Base-by-base conservation (phyloP, 1,140 invertebrate genomes). In the Penaeus japonicus region DNA sequence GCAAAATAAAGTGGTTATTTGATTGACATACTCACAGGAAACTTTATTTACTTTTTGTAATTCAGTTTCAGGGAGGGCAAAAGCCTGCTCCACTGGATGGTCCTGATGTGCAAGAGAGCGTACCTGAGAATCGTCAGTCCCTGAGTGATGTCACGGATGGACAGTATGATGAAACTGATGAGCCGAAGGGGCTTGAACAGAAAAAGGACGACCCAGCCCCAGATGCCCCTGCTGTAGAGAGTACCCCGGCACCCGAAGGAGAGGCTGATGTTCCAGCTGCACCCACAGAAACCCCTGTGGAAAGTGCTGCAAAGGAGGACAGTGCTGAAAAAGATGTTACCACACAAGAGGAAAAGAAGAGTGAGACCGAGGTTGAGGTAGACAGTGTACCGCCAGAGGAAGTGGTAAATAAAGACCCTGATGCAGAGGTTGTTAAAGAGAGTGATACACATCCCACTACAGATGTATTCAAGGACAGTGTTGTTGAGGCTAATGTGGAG, bases 41-140 rank as follows among this genome's bases (percentile, higher is more conserved):
- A 2, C 35, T 73, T 10, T 73, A 20, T 24, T 12, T 24, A 73
- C 0, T n/a, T 30, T 73, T n/a, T 53, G 39, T 24, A 10, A 77
- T 59, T 7, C 65, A 84, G 80, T 55, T 35, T 77, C 73, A 83
- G 35, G 87, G 57, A 59, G 59, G 73, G n/a, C 65, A 83, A 27
- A 88, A 88, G 24, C 35, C 87, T 83, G 5, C 70, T 88, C 54
- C 30, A 70, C 35, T 83, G 87, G 87, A 88, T 88, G 80, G 53
- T 47, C 30, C 47, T 83, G 80, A 88, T 17, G 24, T 78, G 65
- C 80, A 83, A 62, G 87, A 88, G 65, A 47, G 47, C 59, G 32
- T 88, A 32, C 55, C 39, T 62, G 80, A 83, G 78, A 81, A 88
- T 83, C 18, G 65, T 77, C 62, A 83, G 47, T 22, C 57, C 65